Base-by-base conservation (phyloP, 2,888 invertebrate genomes). In the Neoascia interrupta region DNA sequence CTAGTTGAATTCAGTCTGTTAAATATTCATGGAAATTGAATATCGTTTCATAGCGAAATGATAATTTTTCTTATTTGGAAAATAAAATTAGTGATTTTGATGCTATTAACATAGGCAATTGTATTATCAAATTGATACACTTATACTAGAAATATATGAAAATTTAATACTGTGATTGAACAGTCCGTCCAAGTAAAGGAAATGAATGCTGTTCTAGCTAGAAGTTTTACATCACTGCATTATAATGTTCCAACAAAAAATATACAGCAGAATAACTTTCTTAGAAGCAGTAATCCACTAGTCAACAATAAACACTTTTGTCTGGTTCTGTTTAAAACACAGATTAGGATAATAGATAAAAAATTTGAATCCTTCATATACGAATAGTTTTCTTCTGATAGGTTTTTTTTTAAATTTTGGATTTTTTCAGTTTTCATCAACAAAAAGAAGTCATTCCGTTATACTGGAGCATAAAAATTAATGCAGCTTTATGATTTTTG, bases 1-100 rank as follows among this genome's bases (percentile, higher is more conserved):
- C 70, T 51, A 64, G 43, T 70, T 45, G 58, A 49, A 37, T 51
- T 56, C 28, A 61, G 61, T 39, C 54, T 61, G 54, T 61, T 75
- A 70, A 70, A 70, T 76, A 76, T 76, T 70, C 70, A 76, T 76
- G 37, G 41, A 64, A 49, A 39, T 61, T 11, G 63, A 49, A 53
- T 51, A 58, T 49, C 41, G 21, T 54, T 60, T 68, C 45, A 63
- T 61, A 16, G 61, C 54, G 41, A 69, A 72, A 72, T 64, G 26
- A 58, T 56, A 64, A 64, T 64, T 28, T 64, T 72, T 49, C n/a
- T 53, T 36, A 54, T 75, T 54, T 54, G 28, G 19, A 61, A 53
- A 75, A 49, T 61, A 56, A 61, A 75, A 54, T 49, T 68, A 66
- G 53, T 74, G 68, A 34, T 31, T 56, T 53, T 26, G 18, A 23